Evolutionary conservation across 2,888 invertebrate genomes (phyloP), one percentile per base, ranked within the genome.

Genomic region (Orchesellides sinensis): DNA sequence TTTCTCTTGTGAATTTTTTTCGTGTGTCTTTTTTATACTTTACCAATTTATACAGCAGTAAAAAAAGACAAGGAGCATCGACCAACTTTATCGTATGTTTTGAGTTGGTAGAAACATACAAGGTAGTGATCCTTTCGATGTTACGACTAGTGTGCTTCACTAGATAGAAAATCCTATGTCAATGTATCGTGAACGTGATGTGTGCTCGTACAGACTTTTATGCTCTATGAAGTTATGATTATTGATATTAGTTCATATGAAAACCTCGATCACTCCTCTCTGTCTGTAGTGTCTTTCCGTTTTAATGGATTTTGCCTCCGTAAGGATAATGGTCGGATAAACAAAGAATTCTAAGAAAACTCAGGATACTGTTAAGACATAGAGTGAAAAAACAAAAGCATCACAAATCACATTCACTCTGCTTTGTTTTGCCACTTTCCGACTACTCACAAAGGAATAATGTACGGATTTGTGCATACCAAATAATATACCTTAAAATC

Each of bases 251-350:
- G 19, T 52, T n/a, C 66, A 6, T 6, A 25, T n/a, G n/a, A n/a
- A n/a, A n/a, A n/a, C n/a, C n/a, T n/a, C n/a, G n/a, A n/a, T 25
- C 25, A 54, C 12, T 49, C 49, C 21, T 17, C 49, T 56, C 17
- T 49, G 17, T n/a, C 61, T 21, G 29, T 17, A 23, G 45, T 65
- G 45, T 65, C 59, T 40, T 59, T 70, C n/a, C 56, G 14, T 35
- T 54, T 56, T 70, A 70, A 70, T 70, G 59, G 70, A 70, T 59
- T 70, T 59, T 25, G 70, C 70, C 59, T 21, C 59, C n/a, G 59
- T 21, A 49, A 66, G n/a, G 25, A 47, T 12, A 25, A 19, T 5
- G 32, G n/a, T n/a, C n/a, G n/a, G 32, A 32, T 5, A 40, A 40
- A 2, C 14, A n/a, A 40, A 40, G n/a, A 32, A 21, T 65, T 12